Evolutionary conservation across 2,113 vertebrate genomes (phyloP).

Genomic region (Arothron firmamentum): DNA sequence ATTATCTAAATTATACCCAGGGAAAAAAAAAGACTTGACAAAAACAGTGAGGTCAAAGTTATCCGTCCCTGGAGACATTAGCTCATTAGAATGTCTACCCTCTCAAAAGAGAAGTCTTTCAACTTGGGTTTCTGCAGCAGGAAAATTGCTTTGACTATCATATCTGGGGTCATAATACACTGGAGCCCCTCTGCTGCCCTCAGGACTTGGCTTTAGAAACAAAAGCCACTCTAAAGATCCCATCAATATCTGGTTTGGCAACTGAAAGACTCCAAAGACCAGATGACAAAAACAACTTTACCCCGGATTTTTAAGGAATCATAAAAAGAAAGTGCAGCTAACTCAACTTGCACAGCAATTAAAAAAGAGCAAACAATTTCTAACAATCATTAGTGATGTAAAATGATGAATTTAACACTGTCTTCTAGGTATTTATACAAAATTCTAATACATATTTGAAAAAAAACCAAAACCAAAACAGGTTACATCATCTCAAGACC

Average conservation of each 20-base stretch:
- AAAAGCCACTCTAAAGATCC: conserved; percentile 6
- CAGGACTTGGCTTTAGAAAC: conserved; percentile 13
- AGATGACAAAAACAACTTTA: no score
- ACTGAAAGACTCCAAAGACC: background rate
- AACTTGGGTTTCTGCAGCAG: conserved; percentile 15
- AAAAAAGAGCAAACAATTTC: no score
- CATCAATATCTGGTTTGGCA: background rate
- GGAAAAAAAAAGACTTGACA: background rate
- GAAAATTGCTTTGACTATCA: conserved; percentile 37
- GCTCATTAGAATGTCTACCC: conserved; percentile 35
- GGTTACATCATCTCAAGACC: background rate
- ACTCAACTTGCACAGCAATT: no score
- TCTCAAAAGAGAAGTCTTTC: conserved; percentile 21
- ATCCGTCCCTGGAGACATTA: conserved; percentile 27
- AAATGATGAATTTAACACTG: no score
- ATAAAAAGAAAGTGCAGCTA: no score
- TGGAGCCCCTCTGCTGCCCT: conserved; percentile 4
- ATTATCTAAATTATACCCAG: background rate
- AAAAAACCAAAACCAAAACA: no score
- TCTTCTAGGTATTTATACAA: no score
- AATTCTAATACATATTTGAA: no score
- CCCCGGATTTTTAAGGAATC: no score
- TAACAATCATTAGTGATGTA: no score
- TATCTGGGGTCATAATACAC: conserved; percentile 27
- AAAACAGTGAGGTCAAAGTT: background rate